These are phyloP conservation scores for Microchrysa polita DNA, from an alignment of 2,888 invertebrate genomes.

Conservation along the genomic window DNA sequence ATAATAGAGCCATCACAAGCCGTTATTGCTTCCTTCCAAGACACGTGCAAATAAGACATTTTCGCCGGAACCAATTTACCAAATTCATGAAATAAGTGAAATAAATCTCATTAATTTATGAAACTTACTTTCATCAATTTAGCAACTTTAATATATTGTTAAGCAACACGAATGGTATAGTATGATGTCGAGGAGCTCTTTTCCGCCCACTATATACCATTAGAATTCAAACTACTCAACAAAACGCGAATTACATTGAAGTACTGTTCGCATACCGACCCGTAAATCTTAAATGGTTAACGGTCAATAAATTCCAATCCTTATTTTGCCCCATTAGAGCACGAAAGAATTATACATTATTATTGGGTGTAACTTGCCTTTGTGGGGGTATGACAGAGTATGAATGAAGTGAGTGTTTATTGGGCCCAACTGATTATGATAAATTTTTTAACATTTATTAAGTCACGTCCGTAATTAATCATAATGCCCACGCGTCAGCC, in stretches of 20 bases:
- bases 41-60: background rate
- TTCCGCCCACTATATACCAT: background rate
- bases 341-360: slow-evolving; percentile 8
- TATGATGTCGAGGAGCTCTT: too few species aligned
- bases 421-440: slow-evolving; percentile 12
- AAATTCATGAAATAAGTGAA: background rate
- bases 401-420: background rate
- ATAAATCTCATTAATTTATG: slow-evolving; percentile 53
- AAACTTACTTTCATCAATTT: slow-evolving; percentile 40
- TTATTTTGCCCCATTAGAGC: background rate
- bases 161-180: slow-evolving; percentile 2
- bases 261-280: too few species aligned
- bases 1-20: too few species aligned
- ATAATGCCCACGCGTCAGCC: background rate
- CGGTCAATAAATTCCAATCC: slow-evolving; percentile 23
- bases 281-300: background rate
- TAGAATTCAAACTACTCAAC: background rate
- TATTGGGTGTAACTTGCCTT: background rate
- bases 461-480: slow-evolving; percentile 32
- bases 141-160: slow-evolving; percentile 12
- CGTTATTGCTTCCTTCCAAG: too few species aligned
- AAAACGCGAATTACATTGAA: background rate
- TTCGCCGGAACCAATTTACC: background rate
- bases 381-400: background rate
- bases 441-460: slow-evolving; percentile 30